Evolutionary conservation across 2,797 vertebrate species (phyloP).

Genomic region (Rhinoraja longicauda): DNA sequence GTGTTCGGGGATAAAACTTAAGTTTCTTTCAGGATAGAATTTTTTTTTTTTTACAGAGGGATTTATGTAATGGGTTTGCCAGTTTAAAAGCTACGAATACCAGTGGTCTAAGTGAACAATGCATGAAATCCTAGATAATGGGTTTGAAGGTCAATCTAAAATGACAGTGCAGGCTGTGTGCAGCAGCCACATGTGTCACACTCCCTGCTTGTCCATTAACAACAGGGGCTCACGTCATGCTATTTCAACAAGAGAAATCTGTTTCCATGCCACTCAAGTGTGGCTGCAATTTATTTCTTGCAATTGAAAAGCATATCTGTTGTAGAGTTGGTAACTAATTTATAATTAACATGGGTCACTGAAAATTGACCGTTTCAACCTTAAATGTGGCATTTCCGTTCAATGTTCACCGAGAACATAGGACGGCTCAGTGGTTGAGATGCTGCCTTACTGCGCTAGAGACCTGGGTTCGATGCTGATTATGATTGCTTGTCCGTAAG

Average conservation of each 20-base stretch:
- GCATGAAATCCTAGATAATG: background rate
- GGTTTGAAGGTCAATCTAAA: background rate
- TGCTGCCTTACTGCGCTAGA: no score
- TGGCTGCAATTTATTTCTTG: background rate
- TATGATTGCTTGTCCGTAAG: no score
- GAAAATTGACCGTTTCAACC: background rate
- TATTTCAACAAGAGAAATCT: background rate
- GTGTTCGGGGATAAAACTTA: background rate
- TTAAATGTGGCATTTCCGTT: no score
- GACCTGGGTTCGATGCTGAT: no score
- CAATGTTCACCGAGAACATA: background rate
- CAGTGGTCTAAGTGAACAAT: background rate
- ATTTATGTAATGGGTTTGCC: background rate
- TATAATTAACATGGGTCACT: background rate
- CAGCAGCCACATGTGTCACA: background rate
- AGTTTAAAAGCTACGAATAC: background rate
- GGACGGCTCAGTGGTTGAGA: no score
- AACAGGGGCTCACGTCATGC: background rate
- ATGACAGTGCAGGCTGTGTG: background rate
- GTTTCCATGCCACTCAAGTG: background rate
- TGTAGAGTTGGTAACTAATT: background rate
- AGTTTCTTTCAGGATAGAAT: background rate
- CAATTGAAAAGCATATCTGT: background rate
- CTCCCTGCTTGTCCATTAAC: slow-evolving; percentile 6
- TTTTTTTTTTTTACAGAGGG: background rate